These are phyloP conservation scores for Isaurus tuberculatus DNA, from an alignment of 92 coral and sea anemone species.

Conservation along the genomic window DNA sequence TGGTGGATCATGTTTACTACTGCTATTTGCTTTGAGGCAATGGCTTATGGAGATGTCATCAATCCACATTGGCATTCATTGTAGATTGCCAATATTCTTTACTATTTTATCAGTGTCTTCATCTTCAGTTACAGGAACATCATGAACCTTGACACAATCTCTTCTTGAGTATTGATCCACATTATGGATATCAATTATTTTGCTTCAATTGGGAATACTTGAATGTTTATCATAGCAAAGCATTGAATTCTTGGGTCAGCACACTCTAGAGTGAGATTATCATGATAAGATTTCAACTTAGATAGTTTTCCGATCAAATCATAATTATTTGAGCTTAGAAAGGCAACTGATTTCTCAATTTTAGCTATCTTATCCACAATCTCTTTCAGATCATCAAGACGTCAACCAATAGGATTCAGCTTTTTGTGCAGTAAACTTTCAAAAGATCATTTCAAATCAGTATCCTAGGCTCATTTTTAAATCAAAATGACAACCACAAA, in stretches of 20 bases:
- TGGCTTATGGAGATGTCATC: constrained; percentile 42
- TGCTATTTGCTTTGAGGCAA: constrained; percentile 32
- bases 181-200: not conserved
- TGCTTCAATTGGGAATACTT: not conserved
- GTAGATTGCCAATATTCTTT: constrained; percentile 20
- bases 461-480: not conserved
- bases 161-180: constrained; percentile 25
- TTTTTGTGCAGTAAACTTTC: not conserved
- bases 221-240: not conserved
- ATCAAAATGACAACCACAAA: not conserved
- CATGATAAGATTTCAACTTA: not conserved
- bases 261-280: not conserved
- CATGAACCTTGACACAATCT: constrained; percentile 13
- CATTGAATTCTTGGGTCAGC: not conserved
- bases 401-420: not conserved
- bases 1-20: constrained; percentile 31
- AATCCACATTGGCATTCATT: constrained; percentile 6
- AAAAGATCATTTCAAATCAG: not conserved
- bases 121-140: constrained; percentile 14
- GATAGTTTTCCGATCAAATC: not conserved
- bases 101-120: constrained; percentile 36
- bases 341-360: not conserved
- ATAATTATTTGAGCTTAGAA: not conserved
- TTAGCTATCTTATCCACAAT: not conserved
- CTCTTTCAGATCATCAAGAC: not conserved